A percentile compares a stretch with the other conserved stretches of the same genome.
Conservation (phyloP, 2,888 invertebrate genomes). For the Tigriopus californicus region DNA sequence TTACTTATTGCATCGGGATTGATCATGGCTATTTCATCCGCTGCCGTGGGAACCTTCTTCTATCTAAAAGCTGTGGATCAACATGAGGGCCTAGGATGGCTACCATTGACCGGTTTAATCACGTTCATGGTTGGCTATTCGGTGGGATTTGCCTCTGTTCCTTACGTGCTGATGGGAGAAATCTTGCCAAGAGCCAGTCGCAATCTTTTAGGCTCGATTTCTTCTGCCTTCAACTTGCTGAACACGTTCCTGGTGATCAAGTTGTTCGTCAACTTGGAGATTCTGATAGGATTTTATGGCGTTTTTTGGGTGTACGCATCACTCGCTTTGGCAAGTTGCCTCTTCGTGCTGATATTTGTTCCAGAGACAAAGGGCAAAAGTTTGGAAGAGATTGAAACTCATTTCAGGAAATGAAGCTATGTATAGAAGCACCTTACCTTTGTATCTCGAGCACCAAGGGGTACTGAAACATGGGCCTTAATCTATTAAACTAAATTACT, state of each 20-base stretch:
- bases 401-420: neutral
- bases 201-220: conserved; percentile 2
- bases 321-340: neutral
- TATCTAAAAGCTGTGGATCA: neutral
- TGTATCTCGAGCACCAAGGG: too few relatives aligned
- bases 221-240: conserved; percentile 15
- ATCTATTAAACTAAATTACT: too few relatives aligned
- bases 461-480: too few relatives aligned
- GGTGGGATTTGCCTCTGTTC: conserved; percentile 16
- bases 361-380: conserved; percentile 15
- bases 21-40: neutral
- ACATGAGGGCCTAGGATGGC: conserved; percentile 9
- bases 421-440: neutral
- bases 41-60: neutral
- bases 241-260: conserved; percentile 1
- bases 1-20: neutral
- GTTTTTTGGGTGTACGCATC: conserved; percentile 10
- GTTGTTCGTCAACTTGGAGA: neutral
- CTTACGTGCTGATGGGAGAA: conserved; percentile 16
- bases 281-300: neutral
- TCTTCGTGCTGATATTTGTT: conserved; percentile 8
- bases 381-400: conserved; percentile 10
- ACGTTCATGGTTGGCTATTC: conserved; percentile 17
- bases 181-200: neutral
- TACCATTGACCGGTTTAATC: conserved; percentile 16